Base-by-base conservation (phyloP, 2,113 vertebrate species). In the Gallinago media region DNA sequence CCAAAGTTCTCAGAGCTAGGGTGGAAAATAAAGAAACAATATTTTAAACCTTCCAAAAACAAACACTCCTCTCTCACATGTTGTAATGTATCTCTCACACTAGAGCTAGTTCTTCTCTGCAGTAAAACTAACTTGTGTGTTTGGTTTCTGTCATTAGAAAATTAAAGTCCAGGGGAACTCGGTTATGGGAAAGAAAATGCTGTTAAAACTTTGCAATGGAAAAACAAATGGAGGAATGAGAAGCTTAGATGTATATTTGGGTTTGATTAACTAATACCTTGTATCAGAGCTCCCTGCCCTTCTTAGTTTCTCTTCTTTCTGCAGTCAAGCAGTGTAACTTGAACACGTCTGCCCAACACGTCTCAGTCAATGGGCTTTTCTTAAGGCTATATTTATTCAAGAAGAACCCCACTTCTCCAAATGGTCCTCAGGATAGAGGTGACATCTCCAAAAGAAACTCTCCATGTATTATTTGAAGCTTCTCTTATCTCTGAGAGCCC, bases 11-110 rank as follows among this genome's bases (percentile, higher is more conserved):
- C 94, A 44, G 96, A 97, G 96, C 92, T 85, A 91, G 95, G 91
- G 97, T 54, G 76, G 96, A 97, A 98, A 98, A 96, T 96, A 97
- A 97, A 97, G 94, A 95, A 97, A 97, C 98, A 98, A 97, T 96
- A 96, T 97, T 97, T 97, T 95, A 97, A 79, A 94, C 89, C 68
- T 88, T 97, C 71, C 92, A 95, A 97, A 98, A 98, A 98, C 97
- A 98, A 98, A 97, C 97, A 97, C 77, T 92, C 49, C 9, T 54
- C 85, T 95, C 97, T 96, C 42, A 52, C 70, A 77, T 97, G 96
- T 89, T 88, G 78, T 92, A 92, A 95, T 50, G 95, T 89, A 85
- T 85, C 88, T 88, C 66, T 56, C 46, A 29, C 47, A 77, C 93
- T 32, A 66, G 70, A 75, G 79, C 58, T 36, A 92, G 75, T 61